phyloP scores from a whole-genome alignment of 1,140 invertebrate genomes.

The Akabosia matsudoensis region DNA sequence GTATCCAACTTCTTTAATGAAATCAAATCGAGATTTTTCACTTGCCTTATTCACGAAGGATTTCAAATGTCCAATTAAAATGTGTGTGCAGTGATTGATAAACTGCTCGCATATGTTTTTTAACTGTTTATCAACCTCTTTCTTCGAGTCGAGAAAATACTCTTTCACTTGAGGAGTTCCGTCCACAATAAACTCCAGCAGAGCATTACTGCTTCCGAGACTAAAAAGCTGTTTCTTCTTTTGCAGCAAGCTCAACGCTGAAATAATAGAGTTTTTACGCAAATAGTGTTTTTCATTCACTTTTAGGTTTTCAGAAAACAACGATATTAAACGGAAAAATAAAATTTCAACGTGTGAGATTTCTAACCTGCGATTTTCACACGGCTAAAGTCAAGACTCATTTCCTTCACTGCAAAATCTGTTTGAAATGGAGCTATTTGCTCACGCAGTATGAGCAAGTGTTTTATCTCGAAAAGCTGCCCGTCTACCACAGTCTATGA shows the following conservation, averaged over 20 bases:
- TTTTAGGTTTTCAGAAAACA: no score
- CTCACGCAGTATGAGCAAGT: constrained; percentile 91
- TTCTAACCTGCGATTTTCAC: constrained; percentile 68
- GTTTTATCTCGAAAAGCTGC: constrained; percentile 95
- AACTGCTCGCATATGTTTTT: constrained; percentile 88
- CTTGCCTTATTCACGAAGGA: constrained; percentile 71
- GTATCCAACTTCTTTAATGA: no score
- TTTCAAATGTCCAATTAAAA: constrained; percentile 70
- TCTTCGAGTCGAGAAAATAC: constrained; percentile 85
- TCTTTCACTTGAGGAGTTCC: constrained; percentile 90
- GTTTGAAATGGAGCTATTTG: constrained; percentile 98
- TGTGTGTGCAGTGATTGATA: constrained; percentile 74
- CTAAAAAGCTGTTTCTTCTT: constrained; percentile 82
- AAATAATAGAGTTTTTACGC: constrained; percentile 39
- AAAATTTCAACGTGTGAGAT: constrained; percentile 22
- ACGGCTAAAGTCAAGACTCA: constrained; percentile 84
- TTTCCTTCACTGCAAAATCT: constrained; percentile 89
- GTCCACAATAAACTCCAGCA: constrained; percentile 85
- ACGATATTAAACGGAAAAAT: no score
- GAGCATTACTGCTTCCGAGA: constrained; percentile 80
- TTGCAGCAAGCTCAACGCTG: constrained; percentile 78
- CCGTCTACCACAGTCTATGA: constrained; percentile 76
- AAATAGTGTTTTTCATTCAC: neutral
- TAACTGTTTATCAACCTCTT: constrained; percentile 87
- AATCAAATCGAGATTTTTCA: no score